Evolutionary conservation across 2,113 vertebrate species (phyloP).

Genomic region (Proteles cristata): DNA sequence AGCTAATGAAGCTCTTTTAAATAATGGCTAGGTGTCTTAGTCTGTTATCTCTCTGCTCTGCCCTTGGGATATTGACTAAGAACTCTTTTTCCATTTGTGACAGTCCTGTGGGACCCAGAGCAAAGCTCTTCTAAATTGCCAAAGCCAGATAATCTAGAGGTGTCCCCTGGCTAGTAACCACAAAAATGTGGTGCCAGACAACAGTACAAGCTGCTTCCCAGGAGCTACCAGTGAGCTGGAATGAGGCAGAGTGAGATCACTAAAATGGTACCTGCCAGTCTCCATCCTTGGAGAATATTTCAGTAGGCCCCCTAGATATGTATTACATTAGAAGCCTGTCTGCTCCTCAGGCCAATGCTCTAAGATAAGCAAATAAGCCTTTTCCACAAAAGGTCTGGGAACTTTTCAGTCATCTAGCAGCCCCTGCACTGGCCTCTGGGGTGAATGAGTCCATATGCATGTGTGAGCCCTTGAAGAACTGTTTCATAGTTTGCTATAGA

Average conservation of each 20-base stretch:
- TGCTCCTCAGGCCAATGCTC: not conserved
- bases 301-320: not conserved
- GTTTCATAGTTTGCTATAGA: not conserved
- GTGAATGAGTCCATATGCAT: not conserved
- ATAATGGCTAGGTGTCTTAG: not conserved
- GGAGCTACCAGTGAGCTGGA: not conserved
- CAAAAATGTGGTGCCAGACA: not conserved
- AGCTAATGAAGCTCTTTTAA: not conserved
- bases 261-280: not conserved
- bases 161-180: not conserved
- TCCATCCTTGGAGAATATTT: not conserved
- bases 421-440: not conserved
- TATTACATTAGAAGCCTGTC: not conserved
- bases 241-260: not conserved
- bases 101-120: not conserved
- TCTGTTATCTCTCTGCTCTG: not conserved
- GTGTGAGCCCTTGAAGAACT: not conserved
- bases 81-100: not conserved
- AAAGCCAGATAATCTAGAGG: not conserved
- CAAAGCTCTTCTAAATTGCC: not conserved
- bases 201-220: not conserved
- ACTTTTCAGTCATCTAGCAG: not conserved
- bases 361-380: not conserved
- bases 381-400: not conserved
- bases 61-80: not conserved